Evolutionary conservation across 30 jellyfish, hydroid and myxozoan species (phyloP), one percentile per base, ranked within the genome.

Genomic region (Cassiopea andromeda): DNA sequence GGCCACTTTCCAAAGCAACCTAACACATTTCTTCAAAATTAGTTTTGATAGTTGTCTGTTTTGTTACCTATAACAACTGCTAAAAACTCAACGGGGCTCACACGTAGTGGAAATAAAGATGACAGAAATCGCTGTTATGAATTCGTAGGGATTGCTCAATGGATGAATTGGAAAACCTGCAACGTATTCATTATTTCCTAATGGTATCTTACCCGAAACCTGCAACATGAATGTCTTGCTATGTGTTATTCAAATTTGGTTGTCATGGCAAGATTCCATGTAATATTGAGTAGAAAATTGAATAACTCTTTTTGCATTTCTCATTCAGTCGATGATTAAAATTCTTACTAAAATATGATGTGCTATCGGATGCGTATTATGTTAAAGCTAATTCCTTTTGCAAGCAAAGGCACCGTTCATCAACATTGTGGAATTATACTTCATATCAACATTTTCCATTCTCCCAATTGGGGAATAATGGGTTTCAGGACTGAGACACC

Each of bases 11-110:
- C 38, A 27, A 27, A 27, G 38, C 10, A 54, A 64, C 15, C 27
- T 9, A 14, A 17, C 15, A 27, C 73, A 64, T 5, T 64, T 64
- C 15, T 14, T 2, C 8, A 4, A 64, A 17, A 64, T 64, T 70
- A 14, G 79, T 70, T 70, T 70, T 70, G 79, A 27, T 27, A 27
- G 38, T 27, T 27, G 38, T 27, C 38, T 16, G 38, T 1, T 54
- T 7, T 9, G 79, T 70, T 15, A 19, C 79, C 79, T 70, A n/a
- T 70, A 70, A 70, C 79, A 70, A 70, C 79, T 6, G 16, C 54
- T 14, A 70, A 4, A 70, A 70, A 12, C 79, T n/a, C 54, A 19
- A 43, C 79, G 27, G 16, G 79, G 27, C 15, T 3, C 27, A 12
- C 8, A 16, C 15, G 2, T 64, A 14, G 15, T 2, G 73, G 15